Conservation (phyloP, 2,113 vertebrate genomes). For the Caranx melampygus region DNA sequence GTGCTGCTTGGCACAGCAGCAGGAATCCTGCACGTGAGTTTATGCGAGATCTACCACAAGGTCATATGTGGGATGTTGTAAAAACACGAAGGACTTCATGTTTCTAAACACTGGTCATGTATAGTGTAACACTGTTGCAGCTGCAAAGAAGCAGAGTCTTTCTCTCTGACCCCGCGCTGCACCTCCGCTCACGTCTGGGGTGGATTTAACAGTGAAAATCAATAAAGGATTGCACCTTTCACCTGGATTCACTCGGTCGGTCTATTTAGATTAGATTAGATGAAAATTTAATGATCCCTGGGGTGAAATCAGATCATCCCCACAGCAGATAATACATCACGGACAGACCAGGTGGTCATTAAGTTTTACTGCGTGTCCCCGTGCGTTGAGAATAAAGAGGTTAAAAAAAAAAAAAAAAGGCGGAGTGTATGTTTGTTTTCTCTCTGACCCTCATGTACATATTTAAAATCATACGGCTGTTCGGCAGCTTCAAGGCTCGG, state of each 20-base stretch:
- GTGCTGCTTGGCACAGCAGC: background rate
- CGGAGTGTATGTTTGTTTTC: conserved; percentile 20
- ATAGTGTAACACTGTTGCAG: too few relatives aligned
- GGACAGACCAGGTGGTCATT: conserved; percentile 22
- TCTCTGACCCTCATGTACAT: conserved; percentile 31
- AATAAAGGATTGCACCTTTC: conserved; percentile 36
- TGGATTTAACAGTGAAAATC: conserved; percentile 18
- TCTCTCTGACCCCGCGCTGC: background rate
- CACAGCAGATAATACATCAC: conserved; percentile 17
- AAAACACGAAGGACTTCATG: background rate
- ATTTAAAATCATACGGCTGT: conserved; percentile 44
- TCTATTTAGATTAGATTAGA: conserved; percentile 43
- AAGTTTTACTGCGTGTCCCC: background rate
- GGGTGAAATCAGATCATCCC: conserved; percentile 29
- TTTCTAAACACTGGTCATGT: too few relatives aligned
- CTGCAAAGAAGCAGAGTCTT: too few relatives aligned
- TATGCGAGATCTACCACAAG: background rate
- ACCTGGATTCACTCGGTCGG: conserved; percentile 26
- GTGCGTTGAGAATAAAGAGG: background rate
- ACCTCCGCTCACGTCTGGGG: background rate
- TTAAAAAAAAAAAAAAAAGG: background rate
- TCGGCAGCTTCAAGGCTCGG: conserved; percentile 14
- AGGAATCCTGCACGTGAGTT: background rate
- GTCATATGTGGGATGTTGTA: too few relatives aligned
- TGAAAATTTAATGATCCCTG: conserved; percentile 42